These are phyloP conservation scores for Centroberyx gerrardi DNA, from an alignment of 2,797 vertebrate genomes.

Conservation along the genomic window DNA sequence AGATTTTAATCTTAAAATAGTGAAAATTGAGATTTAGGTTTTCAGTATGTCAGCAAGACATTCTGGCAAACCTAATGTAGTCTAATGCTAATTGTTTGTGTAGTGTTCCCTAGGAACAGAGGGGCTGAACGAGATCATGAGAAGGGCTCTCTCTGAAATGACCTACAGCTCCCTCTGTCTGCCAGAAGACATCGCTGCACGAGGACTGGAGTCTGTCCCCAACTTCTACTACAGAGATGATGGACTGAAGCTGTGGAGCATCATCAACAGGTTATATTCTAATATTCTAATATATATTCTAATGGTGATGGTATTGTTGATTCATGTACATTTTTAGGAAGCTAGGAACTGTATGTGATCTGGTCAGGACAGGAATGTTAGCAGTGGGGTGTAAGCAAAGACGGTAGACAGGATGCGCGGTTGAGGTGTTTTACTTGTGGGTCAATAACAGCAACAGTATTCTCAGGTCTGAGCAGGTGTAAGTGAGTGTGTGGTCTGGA, in stretches of 20 bases:
- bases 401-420: too few species aligned
- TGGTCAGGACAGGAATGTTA: too few species aligned
- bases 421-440: too few species aligned
- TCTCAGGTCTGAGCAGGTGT: too few species aligned
- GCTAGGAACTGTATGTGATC: too few species aligned
- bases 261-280: slow-evolving; percentile 80
- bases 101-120: slow-evolving; percentile 79
- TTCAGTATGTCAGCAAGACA: slow-evolving; percentile 46
- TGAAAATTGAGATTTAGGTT: too few species aligned
- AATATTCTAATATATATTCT: background rate
- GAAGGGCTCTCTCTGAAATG: slow-evolving; percentile 54
- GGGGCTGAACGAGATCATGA: slow-evolving; percentile 78
- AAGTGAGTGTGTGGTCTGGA: too few species aligned
- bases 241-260: slow-evolving; percentile 83
- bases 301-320: too few species aligned
- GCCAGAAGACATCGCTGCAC: slow-evolving; percentile 81
- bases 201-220: slow-evolving; percentile 83
- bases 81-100: slow-evolving; percentile 15
- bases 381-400: too few species aligned
- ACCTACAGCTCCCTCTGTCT: slow-evolving; percentile 84
- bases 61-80: slow-evolving; percentile 63
- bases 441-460: too few species aligned
- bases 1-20: background rate
- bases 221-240: slow-evolving; percentile 88
- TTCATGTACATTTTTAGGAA: too few species aligned